Conservation (phyloP, 1,140 invertebrate species). For the Acyrthosiphon pisum region DNA sequence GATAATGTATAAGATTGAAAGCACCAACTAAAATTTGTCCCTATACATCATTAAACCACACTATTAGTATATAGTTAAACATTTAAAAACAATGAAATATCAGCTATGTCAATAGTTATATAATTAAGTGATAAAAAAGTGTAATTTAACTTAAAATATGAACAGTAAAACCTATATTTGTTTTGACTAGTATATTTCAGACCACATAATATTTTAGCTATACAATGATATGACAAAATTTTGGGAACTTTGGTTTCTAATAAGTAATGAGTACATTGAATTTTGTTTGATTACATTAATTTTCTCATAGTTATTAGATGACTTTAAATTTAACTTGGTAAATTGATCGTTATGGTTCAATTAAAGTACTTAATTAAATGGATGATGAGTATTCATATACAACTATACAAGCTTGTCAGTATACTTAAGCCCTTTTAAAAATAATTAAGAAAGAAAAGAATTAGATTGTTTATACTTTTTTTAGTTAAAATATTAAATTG, state of each 20-base stretch:
- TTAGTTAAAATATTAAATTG: background rate
- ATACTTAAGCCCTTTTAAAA: background rate
- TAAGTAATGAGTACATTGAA: conserved; percentile 10
- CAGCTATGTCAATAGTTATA: background rate
- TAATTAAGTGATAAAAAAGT: background rate
- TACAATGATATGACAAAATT: conserved; percentile 36
- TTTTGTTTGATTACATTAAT: background rate
- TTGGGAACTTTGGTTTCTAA: conserved; percentile 11
- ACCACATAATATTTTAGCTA: conserved; percentile 20
- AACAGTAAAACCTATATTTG: background rate
- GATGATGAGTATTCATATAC: background rate
- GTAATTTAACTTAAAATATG: background rate
- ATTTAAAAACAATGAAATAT: conserved; percentile 14
- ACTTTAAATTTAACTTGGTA: background rate
- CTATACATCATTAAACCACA: background rate
- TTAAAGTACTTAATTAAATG: background rate
- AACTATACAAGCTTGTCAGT: background rate
- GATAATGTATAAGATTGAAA: background rate
- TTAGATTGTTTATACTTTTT: background rate
- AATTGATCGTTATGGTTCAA: background rate
- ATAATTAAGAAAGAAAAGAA: background rate
- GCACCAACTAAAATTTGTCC: conserved; percentile 25
- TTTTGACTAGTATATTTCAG: conserved; percentile 23
- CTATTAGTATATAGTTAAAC: conserved; percentile 15
- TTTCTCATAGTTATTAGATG: background rate